A percentile compares a stretch with the other conserved stretches of the same genome.
These are phyloP conservation scores for Tetragonisca angustula DNA, from an alignment of 2,888 invertebrate genomes.

Conservation along the genomic window DNA sequence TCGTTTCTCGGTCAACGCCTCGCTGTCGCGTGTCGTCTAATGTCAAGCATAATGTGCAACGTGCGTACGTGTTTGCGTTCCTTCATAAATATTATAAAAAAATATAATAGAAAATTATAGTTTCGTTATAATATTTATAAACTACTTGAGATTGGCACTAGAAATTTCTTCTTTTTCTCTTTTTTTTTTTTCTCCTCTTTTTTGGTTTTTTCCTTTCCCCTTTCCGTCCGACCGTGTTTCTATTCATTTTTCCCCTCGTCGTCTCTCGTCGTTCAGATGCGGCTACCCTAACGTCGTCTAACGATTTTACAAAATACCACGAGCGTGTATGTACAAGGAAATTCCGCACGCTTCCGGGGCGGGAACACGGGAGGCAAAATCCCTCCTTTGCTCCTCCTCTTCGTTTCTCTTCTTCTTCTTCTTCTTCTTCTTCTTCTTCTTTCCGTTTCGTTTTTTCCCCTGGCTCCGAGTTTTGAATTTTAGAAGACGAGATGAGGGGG, in stretches of 20 bases:
- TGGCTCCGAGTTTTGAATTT: too few species aligned
- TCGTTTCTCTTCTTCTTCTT: too few species aligned
- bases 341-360: slow-evolving; percentile 4
- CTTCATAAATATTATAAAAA: slow-evolving; percentile 65
- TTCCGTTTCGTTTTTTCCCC: not conserved
- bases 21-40: slow-evolving; percentile 27
- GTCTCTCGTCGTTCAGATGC: not conserved
- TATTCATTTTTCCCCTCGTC: not conserved
- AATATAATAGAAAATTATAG: slow-evolving; percentile 66
- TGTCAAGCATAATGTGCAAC: slow-evolving; percentile 20
- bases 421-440: too few species aligned
- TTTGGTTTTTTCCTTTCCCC: not conserved
- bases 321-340: slow-evolving; percentile 55
- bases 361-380: slow-evolving; percentile 25
- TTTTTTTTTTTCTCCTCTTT: not conserved
- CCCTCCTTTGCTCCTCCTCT: not conserved
- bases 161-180: slow-evolving; percentile 24
- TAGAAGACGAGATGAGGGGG: slow-evolving; percentile 28
- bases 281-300: slow-evolving; percentile 41
- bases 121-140: slow-evolving; percentile 66
- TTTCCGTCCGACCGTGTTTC: not conserved
- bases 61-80: slow-evolving; percentile 30
- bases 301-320: slow-evolving; percentile 58
- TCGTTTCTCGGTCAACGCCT: not conserved
- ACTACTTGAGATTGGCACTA: slow-evolving; percentile 63